Base-by-base conservation (phyloP, 2,113 vertebrate genomes). In the Delphinapterus leucas region DNA sequence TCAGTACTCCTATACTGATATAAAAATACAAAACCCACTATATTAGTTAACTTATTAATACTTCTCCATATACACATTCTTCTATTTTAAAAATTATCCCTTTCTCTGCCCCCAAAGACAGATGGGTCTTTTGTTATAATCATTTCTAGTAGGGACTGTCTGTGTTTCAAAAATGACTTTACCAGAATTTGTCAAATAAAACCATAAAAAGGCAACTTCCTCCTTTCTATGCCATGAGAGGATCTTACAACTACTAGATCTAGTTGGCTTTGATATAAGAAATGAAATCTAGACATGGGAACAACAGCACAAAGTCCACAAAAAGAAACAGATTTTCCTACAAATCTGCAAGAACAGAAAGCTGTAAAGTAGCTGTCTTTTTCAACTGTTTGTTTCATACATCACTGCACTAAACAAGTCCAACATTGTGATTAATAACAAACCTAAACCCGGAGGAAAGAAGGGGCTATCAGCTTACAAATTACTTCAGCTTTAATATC, bases 401-500 rank as follows among this genome's bases (percentile, higher is more conserved):
- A 63, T 60, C 76, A 82, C 53, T 88, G 89, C 76, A 95, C 83
- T 95, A 93, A 97, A 95, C 88, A 98, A 91, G 81, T 88, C 85
- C 90, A 95, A 90, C 80, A 63, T 96, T 98, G 90, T 97, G 98
- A 98, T 98, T 98, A 97, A 97, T 98, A 98, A 95, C 97, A 98
- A 98, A 95, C 83, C 81, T 92, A 97, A 96, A 81, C 90, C 81
- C 97, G 97, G 81, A 96, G 96, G 96, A 95, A 95, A 96, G 96
- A 93, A 92, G 88, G 87, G 94, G 95, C 96, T 96, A 96, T 98
- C 92, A 76, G 92, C 85, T 98, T 97, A 98, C 96, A 97, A 68
- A 93, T 71, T 82, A 95, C 92, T 96, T 98, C 93, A 97, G 96
- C 77, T 96, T 96, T 97, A 97, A 95, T 97, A 96, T 96, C 92